These are phyloP conservation scores for Catocala nupta DNA, from an alignment of 2,888 invertebrate species.

Conservation along the genomic window DNA sequence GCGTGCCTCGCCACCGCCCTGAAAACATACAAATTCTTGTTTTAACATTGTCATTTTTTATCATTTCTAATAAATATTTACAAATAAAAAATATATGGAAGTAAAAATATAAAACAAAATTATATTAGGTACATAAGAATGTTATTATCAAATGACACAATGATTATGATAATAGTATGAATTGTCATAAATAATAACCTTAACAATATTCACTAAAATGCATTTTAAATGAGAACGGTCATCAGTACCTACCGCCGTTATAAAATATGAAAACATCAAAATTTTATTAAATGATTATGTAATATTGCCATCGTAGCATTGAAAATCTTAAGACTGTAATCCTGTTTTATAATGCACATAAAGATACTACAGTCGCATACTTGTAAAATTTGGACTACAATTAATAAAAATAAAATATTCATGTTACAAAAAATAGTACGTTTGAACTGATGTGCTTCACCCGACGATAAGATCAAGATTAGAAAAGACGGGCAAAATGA, in stretches of 20 bases:
- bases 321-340: background rate
- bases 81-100: background rate
- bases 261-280: background rate
- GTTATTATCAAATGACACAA: too few species aligned
- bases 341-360: background rate
- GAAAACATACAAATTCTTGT: slow-evolving; percentile 60
- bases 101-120: too few species aligned
- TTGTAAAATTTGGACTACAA: background rate
- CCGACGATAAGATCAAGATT: slow-evolving; percentile 7
- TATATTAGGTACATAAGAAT: too few species aligned
- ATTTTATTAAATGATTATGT: background rate
- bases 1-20: slow-evolving; percentile 82
- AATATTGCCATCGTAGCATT: slow-evolving; percentile 3
- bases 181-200: background rate
- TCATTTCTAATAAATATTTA: slow-evolving; percentile 28
- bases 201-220: background rate
- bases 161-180: too few species aligned
- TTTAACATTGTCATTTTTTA: slow-evolving; percentile 34
- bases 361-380: background rate
- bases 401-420: background rate
- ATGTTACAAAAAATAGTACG: background rate
- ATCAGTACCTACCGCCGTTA: too few species aligned
- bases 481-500: background rate
- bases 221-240: background rate
- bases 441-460: slow-evolving; percentile 4